Evolutionary conservation across 2,113 vertebrate species (phyloP).

Genomic region (Bagarius yarrelli): DNA sequence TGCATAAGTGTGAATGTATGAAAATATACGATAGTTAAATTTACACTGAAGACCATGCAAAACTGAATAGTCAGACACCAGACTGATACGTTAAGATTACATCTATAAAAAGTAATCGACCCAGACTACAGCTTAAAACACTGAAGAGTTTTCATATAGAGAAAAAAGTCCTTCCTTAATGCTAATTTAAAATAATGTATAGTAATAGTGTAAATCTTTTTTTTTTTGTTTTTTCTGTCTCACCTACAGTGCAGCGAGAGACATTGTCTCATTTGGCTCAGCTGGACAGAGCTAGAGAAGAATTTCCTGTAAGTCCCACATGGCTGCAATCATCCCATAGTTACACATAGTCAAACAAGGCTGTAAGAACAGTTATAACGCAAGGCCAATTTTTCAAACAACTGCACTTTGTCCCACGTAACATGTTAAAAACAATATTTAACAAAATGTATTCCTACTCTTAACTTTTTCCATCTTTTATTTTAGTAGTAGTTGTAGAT

Average conservation of each 20-base stretch:
- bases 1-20: no score
- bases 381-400: neutral
- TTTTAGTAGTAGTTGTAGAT: neutral
- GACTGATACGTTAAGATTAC: neutral
- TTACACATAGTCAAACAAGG: no score
- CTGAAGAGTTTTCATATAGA: neutral
- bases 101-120: neutral
- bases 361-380: neutral
- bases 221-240: constrained; percentile 24
- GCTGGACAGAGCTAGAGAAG: constrained; percentile 73
- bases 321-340: no score
- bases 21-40: no score
- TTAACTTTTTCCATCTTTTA: neutral
- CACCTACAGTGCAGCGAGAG: constrained; percentile 80
- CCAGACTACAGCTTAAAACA: neutral
- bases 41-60: neutral
- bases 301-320: constrained; percentile 64
- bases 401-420: neutral
- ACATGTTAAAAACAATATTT: neutral
- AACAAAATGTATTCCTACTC: neutral
- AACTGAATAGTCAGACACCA: neutral
- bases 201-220: neutral
- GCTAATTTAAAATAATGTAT: neutral
- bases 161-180: neutral
- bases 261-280: constrained; percentile 77